These are phyloP conservation scores for Cistogaster globosa DNA, from an alignment of 2,888 invertebrate species.

Conservation along the genomic window DNA sequence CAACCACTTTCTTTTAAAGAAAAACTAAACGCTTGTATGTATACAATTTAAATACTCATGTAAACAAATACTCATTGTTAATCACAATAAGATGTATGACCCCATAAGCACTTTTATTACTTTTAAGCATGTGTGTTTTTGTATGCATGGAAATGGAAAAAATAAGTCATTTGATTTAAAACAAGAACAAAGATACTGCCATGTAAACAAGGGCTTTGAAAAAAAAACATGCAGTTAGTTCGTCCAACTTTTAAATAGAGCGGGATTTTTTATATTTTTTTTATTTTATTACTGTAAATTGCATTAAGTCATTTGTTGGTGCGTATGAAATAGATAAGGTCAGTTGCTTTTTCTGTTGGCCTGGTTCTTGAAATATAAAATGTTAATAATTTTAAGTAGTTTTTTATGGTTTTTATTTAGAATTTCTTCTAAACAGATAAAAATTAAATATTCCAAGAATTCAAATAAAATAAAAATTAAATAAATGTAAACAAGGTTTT, in stretches of 20 bases:
- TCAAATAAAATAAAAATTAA: too few species aligned
- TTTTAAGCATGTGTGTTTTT: not conserved
- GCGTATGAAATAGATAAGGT: too few species aligned
- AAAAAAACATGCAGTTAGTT: not conserved
- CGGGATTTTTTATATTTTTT: not conserved
- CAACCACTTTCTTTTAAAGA: not conserved
- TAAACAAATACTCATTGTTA: constrained; percentile 27
- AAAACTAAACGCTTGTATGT: constrained; percentile 2
- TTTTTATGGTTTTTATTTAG: too few species aligned
- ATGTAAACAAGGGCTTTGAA: constrained; percentile 38
- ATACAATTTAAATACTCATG: constrained; percentile 12
- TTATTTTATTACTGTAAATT: not conserved
- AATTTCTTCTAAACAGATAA: too few species aligned
- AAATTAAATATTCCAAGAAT: too few species aligned
- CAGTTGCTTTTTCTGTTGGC: too few species aligned
- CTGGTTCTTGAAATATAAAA: too few species aligned
- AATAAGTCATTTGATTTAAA: constrained; percentile 5
- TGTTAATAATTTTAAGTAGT: too few species aligned
- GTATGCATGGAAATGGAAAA: not conserved
- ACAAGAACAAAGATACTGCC: constrained; percentile 11
- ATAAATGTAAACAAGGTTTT: too few species aligned
- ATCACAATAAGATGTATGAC: constrained; percentile 53
- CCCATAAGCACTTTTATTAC: constrained; percentile 23
- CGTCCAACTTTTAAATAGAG: constrained; percentile 11
- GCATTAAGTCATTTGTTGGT: too few species aligned